phyloP scores from a whole-genome alignment of 30 jellyfish, hydroid and myxozoan species.

The Kudoa iwatai region DNA sequence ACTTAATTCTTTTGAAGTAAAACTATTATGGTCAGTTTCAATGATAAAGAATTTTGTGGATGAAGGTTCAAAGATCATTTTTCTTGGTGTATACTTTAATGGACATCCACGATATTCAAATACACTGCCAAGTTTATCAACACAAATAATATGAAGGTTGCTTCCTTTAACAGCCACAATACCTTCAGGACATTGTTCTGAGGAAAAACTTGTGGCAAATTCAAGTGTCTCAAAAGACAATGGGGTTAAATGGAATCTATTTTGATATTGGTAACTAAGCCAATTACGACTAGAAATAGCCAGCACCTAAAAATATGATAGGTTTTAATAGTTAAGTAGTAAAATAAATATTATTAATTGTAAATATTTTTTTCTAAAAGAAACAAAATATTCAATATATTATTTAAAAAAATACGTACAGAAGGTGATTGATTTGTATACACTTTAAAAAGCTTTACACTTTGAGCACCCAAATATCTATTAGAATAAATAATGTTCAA shows the following conservation, averaged over 20 bases:
- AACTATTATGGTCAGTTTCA: constrained; percentile 67
- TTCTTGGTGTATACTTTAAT: constrained; percentile 46
- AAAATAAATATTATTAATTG: too few species aligned
- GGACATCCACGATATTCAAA: constrained; percentile 55
- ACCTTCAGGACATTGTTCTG: constrained; percentile 98
- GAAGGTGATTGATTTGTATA: constrained; percentile 51
- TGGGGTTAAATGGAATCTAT: constrained; percentile 76
- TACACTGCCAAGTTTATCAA: constrained; percentile 79
- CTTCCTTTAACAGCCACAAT: constrained; percentile 55
- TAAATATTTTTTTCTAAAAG: too few species aligned
- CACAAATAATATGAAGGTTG: constrained; percentile 49
- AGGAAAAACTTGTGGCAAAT: constrained; percentile 58
- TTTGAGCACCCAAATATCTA: constrained; percentile 62
- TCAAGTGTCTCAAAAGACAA: constrained; percentile 69
- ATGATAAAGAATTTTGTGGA: constrained; percentile 10
- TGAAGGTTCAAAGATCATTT: constrained; percentile 21
- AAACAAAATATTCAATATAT: too few species aligned
- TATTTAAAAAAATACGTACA: too few species aligned
- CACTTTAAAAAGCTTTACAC: constrained; percentile 43
- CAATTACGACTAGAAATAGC: constrained; percentile 98
- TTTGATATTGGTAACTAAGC: constrained; percentile 74
- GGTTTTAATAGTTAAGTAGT: too few species aligned
- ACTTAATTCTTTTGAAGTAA: too few species aligned
- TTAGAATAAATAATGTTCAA: too few species aligned
- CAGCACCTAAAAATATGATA: too few species aligned